Base-by-base conservation (phyloP, 2,797 vertebrate genomes). In the Neosalanx taihuensis region DNA sequence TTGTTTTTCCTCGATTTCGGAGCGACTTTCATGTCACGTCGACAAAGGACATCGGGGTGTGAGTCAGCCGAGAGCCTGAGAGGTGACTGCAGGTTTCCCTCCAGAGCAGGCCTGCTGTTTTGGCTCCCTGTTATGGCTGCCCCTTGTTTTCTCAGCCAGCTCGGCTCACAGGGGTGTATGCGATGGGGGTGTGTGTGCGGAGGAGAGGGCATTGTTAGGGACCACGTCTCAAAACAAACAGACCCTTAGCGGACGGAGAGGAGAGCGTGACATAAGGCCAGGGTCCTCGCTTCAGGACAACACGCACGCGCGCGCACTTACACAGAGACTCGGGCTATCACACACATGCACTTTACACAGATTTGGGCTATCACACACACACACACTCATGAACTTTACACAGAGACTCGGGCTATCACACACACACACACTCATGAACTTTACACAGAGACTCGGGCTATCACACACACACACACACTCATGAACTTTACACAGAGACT, bases 201-300 rank as follows among this genome's bases (percentile, higher is more conserved):
- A 61, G 75, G 41, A 60, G 67, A 3, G 72, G 80, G 83, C 76
- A 90, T 90, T 91, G 89, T 89, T 91, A 83, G 83, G 78, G 63
- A 57, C 76, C 76, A 82, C 79, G 84, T 87, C 82, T 83, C 81
- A 89, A 91, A 91, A 90, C 89, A 91, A 91, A 91, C 88, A 84
- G 73, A 71, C 79, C 78, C 72, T 41, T 59, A 73, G 77, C 35
- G 79, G 79, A 83, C 70, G 68, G 66, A 7, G 76, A 72, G 63
- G 73, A 79, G 59, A 70, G 41, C 76, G 72, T 83, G 86, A 86
- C 86, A 83, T 71, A 26, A 64, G 79, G 74, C 75, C 76, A 73
- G 76, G 33, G 30, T 17, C 7, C 20, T 7, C 60, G 37, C 30
- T 31, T 49, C 23, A 37, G 5, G 13, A 78, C 67, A 64, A 76